Evolutionary conservation across 2,888 invertebrate genomes (phyloP), one percentile per base, ranked within the genome.

Genomic region (Holacanthella duospinosa): DNA sequence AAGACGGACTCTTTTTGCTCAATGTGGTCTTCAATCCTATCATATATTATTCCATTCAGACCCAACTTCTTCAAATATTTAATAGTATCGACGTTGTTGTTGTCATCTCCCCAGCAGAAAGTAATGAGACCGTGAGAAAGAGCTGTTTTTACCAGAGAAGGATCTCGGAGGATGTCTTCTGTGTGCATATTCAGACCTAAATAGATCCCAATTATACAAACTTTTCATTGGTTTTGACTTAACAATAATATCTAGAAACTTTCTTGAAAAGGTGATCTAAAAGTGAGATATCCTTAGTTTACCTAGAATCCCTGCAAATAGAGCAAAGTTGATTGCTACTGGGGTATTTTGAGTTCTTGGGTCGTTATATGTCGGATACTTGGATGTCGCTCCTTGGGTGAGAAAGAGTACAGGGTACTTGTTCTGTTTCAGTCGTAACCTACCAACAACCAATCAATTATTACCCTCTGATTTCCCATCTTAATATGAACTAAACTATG

Each of bases 61-160:
- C 94, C 94, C 74, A 93, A 82, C 67, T 86, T 83, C 77, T 94
- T 94, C 36, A 97, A 82, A 75, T 86, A 85, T 74, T 86, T 85
- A 62, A 95, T 91, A 1, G 88, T 90, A 53, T 85, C 85, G 69
- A 86, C 86, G 77, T 90, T 88, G 74, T 94, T 93, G 76, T 93
- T 92, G 74, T 94, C 93, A 74, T 95, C 94, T 28, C 97, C 97
- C 96, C 96, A 97, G 75, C 93, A 93, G 78, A 97, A 97, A 67
- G 94, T 85, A 3, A 94, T 86, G 61, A 96, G 82, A 16, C 89
- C 89, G 21, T 86, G 84, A 73, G 88, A 84, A 71, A 86, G 87
- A 1, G 88, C 91, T 69, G 87, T 77, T 74, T 86, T 84, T 16
- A 93, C 86, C 82, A 90, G 87, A 28, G 84, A 82, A 6, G 89